Percentiles rank a stretch among this genome's conserved stretches.
Conservation (phyloP, 2,797 vertebrate species). For the Mormyrops attenuatus region DNA sequence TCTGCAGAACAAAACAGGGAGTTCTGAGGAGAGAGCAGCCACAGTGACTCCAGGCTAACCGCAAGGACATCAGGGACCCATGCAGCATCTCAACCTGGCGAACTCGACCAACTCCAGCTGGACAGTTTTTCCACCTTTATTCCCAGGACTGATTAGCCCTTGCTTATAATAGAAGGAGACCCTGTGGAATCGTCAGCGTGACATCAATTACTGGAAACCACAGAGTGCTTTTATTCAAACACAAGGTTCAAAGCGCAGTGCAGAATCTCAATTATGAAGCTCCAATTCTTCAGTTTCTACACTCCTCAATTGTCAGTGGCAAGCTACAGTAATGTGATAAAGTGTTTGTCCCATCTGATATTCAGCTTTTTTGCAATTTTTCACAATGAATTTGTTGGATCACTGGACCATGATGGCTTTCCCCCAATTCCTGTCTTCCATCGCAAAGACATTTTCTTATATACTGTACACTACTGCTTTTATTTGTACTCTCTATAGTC, state of each 20-base stretch:
- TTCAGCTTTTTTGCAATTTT: constrained; percentile 2
- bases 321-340: constrained; percentile 10
- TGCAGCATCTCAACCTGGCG: neutral
- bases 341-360: neutral
- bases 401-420: neutral
- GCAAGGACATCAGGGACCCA: neutral
- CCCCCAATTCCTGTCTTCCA: neutral
- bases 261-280: neutral
- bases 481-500: neutral
- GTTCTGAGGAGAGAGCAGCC: neutral
- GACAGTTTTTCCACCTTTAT: too few relatives aligned
- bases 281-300: neutral
- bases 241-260: neutral
- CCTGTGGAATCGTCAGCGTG: neutral
- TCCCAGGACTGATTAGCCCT: neutral
- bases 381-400: neutral
- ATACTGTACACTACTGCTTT: neutral
- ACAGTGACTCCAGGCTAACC: neutral
- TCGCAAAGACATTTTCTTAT: constrained; percentile 1
- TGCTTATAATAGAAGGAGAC: neutral
- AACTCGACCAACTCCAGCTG: neutral
- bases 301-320: constrained; percentile 2
- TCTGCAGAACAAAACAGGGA: constrained; percentile 63
- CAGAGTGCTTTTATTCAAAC: neutral
- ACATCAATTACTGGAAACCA: constrained; percentile 5